These are phyloP conservation scores for Sarotherodon lohbergeri DNA, from an alignment of 2,113 vertebrate species.

Conservation along the genomic window DNA sequence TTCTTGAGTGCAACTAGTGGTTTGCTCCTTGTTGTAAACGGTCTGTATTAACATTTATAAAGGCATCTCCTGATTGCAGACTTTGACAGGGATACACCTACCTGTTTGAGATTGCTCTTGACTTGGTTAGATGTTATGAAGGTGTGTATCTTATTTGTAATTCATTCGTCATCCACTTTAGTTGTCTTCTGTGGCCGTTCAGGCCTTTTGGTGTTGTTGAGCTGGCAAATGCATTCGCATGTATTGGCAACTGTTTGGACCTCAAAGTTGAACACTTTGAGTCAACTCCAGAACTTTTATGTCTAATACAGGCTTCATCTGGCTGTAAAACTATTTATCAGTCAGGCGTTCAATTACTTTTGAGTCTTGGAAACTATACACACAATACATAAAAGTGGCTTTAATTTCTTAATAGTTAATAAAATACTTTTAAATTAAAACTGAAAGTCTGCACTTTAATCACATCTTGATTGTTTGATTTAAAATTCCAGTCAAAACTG, in stretches of 20 bases:
- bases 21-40: neutral
- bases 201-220: neutral
- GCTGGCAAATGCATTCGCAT: neutral
- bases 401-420: neutral
- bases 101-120: neutral
- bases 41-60: neutral
- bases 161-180: neutral
- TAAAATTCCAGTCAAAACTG: neutral
- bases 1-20: neutral
- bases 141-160: neutral
- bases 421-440: neutral
- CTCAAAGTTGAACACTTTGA: neutral
- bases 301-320: neutral
- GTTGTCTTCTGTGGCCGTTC: neutral
- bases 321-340: neutral
- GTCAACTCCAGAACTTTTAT: neutral
- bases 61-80: neutral
- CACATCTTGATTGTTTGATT: neutral
- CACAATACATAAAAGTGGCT: neutral
- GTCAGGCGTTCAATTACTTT: rapidly evolving
- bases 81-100: neutral
- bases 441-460: neutral
- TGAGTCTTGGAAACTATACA: neutral
- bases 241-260: neutral
- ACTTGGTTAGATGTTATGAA: neutral